These are phyloP conservation scores for Condylura cristata DNA, from an alignment of 2,113 vertebrate genomes.

Conservation along the genomic window DNA sequence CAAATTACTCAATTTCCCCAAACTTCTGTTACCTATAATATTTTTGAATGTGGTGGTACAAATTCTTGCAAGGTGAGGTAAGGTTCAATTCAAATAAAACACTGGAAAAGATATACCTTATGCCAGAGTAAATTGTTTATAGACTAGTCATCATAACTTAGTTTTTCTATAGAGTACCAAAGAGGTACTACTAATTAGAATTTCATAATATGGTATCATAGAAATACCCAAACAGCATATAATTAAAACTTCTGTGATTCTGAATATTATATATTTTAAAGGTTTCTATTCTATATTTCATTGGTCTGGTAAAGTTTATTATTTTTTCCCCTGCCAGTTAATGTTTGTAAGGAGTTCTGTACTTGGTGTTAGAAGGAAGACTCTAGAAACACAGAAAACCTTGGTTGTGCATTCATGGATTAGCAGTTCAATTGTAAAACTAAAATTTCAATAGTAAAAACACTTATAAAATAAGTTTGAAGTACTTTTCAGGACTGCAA, in stretches of 20 bases:
- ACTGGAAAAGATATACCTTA: neutral
- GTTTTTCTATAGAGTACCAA: neutral
- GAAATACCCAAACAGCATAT: neutral
- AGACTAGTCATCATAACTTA: neutral
- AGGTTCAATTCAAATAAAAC: neutral
- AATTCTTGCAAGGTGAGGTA: neutral
- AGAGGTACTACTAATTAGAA: neutral
- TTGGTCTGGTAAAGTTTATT: neutral
- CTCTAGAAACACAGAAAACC: conserved; percentile 4
- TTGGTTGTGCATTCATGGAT: neutral
- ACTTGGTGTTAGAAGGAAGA: neutral
- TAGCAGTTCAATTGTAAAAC: neutral
- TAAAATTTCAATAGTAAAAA: neutral
- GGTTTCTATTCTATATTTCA: neutral
- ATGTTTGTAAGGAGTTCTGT: neutral
- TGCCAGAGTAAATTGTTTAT: neutral
- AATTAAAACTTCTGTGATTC: neutral
- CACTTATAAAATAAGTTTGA: neutral
- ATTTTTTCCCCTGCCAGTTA: neutral
- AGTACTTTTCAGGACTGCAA: neutral
- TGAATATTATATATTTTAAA: neutral
- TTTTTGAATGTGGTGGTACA: neutral
- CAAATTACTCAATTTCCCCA: neutral
- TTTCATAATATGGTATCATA: neutral
- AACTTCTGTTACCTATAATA: neutral